Conservation (phyloP, 1,140 invertebrate species). For the Condylostylus longicornis region DNA sequence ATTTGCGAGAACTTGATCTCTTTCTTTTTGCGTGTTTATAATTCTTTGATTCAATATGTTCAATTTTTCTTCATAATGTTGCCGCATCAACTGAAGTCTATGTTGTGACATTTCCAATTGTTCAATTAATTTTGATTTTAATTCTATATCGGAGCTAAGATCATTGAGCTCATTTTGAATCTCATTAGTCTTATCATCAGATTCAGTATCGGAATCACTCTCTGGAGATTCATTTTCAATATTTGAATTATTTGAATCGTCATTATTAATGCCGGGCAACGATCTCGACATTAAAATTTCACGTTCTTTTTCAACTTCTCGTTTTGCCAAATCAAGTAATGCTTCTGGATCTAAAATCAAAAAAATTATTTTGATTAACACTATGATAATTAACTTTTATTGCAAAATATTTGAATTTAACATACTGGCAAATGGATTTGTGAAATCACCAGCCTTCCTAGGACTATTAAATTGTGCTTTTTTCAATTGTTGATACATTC, state of each 20-base stretch:
- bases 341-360: slow-evolving; percentile 13
- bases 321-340: slow-evolving; percentile 39
- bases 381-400: neutral
- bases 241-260: slow-evolving; percentile 32
- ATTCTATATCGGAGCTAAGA: slow-evolving; percentile 77
- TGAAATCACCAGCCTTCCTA: too few species aligned
- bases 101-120: slow-evolving; percentile 80
- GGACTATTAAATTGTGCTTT: slow-evolving; percentile 6
- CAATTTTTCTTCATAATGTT: slow-evolving; percentile 93
- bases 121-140: slow-evolving; percentile 85
- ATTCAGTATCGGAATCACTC: slow-evolving; percentile 37
- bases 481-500: slow-evolving; percentile 58
- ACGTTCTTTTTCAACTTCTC: slow-evolving; percentile 35
- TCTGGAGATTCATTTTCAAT: slow-evolving; percentile 45
- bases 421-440: too few species aligned
- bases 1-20: slow-evolving; percentile 73
- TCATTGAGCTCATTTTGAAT: slow-evolving; percentile 59
- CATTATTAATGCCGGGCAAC: slow-evolving; percentile 15
- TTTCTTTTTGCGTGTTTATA: slow-evolving; percentile 75
- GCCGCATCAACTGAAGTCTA: slow-evolving; percentile 63
- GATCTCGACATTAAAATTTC: slow-evolving; percentile 21
- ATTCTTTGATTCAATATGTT: slow-evolving; percentile 75
- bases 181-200: slow-evolving; percentile 34
- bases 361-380: neutral
- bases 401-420: neutral